phyloP scores from a whole-genome alignment of 2,888 invertebrate genomes.

The Stenurella melanura region DNA sequence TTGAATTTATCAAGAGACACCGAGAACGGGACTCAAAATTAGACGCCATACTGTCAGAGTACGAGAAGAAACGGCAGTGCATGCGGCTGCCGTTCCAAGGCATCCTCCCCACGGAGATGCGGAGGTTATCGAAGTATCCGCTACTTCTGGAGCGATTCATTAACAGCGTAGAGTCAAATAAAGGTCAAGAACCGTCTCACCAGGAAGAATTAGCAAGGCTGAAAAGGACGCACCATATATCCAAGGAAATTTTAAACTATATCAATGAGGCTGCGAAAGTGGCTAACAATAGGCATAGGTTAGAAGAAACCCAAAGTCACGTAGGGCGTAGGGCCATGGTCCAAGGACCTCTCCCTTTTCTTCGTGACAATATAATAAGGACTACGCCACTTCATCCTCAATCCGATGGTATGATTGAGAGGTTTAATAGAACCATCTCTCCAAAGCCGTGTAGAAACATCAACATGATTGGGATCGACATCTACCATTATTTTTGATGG shows the following conservation, averaged over 20 bases:
- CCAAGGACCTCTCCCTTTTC: too few relatives aligned
- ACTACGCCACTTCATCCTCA: too few relatives aligned
- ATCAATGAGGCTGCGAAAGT: conserved; percentile 88
- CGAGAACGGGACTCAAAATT: conserved; percentile 89
- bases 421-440: too few relatives aligned
- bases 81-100: conserved; percentile 89
- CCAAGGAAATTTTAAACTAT: conserved; percentile 86
- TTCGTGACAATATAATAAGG: too few relatives aligned
- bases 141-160: conserved; percentile 83
- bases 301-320: conserved; percentile 85
- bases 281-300: conserved; percentile 82
- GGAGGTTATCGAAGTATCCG: conserved; percentile 90
- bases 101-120: conserved; percentile 92
- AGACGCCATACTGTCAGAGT: conserved; percentile 83
- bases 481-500: too few relatives aligned
- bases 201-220: conserved; percentile 78
- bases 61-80: conserved; percentile 88
- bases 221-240: conserved; percentile 82
- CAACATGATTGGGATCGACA: too few relatives aligned
- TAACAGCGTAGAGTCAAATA: conserved; percentile 64
- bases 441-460: too few relatives aligned
- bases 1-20: conserved; percentile 86
- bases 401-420: too few relatives aligned
- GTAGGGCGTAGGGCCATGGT: too few relatives aligned
- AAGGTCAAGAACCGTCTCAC: conserved; percentile 66